phyloP scores from a whole-genome alignment of 2,113 vertebrate genomes.

The Passer montanus region DNA sequence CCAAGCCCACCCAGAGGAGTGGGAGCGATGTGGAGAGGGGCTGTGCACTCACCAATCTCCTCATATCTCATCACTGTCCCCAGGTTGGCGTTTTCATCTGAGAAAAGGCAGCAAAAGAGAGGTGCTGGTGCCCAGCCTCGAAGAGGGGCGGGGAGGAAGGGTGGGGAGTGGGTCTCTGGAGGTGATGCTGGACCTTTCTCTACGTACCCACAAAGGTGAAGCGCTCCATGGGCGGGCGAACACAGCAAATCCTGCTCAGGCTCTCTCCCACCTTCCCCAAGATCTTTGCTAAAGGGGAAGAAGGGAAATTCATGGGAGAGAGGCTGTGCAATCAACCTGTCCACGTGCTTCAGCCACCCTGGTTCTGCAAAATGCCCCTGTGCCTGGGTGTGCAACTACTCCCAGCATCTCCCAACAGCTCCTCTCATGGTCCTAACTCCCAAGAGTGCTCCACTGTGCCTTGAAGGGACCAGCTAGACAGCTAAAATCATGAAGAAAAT shows the following conservation, averaged over 20 bases:
- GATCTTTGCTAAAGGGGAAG: constrained; percentile 83
- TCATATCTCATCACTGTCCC: constrained; percentile 94
- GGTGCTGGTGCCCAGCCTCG: neutral
- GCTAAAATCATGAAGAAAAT: neutral
- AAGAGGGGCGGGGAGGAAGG: neutral
- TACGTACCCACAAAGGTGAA: constrained; percentile 95
- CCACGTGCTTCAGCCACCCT: fast-evolving
- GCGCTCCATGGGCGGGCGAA: constrained; percentile 90
- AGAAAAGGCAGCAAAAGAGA: neutral
- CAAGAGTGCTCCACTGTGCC: fast-evolving
- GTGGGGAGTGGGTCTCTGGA: neutral
- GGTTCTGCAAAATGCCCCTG: neutral
- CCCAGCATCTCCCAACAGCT: neutral
- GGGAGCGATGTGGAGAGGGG: fast-evolving
- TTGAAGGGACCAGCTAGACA: neutral
- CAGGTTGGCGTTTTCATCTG: constrained; percentile 97
- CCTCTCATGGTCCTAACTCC: neutral
- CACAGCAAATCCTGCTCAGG: constrained; percentile 93
- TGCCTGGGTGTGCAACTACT: neutral
- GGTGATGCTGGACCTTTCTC: neutral
- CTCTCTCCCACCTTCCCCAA: constrained; percentile 94
- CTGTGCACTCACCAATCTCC: constrained; percentile 89
- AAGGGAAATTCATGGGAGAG: neutral
- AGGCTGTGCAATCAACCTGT: fast-evolving
- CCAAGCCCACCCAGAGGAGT: neutral